Conservation (phyloP, 2,797 vertebrate species). For the Hemitrygon akajei region DNA sequence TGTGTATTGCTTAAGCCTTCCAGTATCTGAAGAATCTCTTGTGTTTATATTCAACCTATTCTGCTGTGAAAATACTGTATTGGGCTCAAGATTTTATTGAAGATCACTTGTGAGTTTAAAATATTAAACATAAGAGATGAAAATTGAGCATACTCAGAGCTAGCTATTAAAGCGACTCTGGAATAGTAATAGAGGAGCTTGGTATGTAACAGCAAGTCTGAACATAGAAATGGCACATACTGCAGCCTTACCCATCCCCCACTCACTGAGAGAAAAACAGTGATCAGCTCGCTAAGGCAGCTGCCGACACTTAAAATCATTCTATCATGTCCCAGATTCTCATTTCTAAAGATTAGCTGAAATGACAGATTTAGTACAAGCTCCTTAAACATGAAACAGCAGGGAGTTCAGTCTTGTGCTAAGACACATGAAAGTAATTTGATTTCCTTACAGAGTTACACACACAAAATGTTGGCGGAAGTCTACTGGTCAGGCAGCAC, state of each 20-base stretch:
- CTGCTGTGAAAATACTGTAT: neutral
- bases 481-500: no score
- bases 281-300: neutral
- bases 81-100: neutral
- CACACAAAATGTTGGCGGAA: no score
- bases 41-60: neutral
- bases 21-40: no score
- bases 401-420: neutral
- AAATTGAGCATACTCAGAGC: neutral
- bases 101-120: neutral
- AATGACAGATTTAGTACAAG: neutral
- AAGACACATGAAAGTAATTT: neutral
- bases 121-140: neutral
- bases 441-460: neutral
- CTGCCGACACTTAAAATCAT: neutral
- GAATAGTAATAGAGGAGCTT: neutral
- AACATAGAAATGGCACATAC: neutral
- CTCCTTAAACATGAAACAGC: neutral
- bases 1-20: no score
- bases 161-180: neutral
- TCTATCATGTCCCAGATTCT: neutral
- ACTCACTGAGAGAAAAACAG: neutral
- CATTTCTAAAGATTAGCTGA: neutral
- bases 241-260: neutral
- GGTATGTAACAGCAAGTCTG: neutral